Base-by-base conservation (phyloP, 2,888 invertebrate species). In the Lepidocyrtinus sp. region DNA sequence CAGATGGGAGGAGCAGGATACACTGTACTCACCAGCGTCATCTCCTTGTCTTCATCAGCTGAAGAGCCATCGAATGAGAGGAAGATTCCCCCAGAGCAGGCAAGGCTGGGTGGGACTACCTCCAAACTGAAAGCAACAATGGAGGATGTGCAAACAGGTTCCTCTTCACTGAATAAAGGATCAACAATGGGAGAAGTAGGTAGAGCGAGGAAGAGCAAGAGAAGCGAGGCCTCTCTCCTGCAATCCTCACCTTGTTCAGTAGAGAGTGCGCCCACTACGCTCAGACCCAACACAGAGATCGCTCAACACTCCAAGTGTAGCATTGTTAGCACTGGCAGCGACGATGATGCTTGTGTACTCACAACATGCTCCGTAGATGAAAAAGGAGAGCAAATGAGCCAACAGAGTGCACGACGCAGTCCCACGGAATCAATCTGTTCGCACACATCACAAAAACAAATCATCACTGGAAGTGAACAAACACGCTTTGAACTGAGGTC, bases 31-130 rank as follows among this genome's bases (percentile, higher is more conserved):
- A 70, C 2, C 17, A 7, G 26, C 15, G 24, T 73, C 19, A 68
- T 25, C 45, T 21, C 63, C 22, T 71, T 69, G 70, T 75, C 80
- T 72, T 74, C 80, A 36, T 65, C 69, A 75, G 74, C 65, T 59
- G 65, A 59, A 27, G 22, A 61, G 22, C 26, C 80, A 74, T 69
- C 80, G 74, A 80, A 80, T 80, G 75, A 74, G 70, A 74, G 69
- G 22, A 75, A 75, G 36, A 70, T 69, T 62, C 70, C 36, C 25
- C 36, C 46, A 24, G 61, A 73, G 69, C 78, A 69, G 78, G 77
- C 77, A 73, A 73, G 73, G 68, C 73, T 69, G 73, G 75, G 75
- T 74, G 80, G 74, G 55, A 63, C 80, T 63, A 70, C 36, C 36
- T 36, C 68, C 63, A 71, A 50, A 26, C 46, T 73, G 26, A 70